Evolutionary conservation across 2,113 vertebrate genomes (phyloP).

Genomic region (Oenanthe oenanthe): DNA sequence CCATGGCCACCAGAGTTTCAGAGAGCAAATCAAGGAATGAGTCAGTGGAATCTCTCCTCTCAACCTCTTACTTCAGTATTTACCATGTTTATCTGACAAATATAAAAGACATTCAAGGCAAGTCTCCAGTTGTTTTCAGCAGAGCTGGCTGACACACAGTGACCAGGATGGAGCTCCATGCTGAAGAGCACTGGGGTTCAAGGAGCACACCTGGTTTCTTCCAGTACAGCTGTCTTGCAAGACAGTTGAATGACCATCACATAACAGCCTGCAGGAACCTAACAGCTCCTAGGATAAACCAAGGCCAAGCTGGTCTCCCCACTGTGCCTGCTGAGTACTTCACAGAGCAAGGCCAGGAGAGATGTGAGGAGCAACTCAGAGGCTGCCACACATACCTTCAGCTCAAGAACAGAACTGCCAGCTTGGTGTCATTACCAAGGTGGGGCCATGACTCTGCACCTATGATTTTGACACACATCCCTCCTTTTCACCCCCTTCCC

Average conservation of each 20-base stretch:
- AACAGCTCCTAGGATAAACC: background rate
- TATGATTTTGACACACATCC: background rate
- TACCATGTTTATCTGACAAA: background rate
- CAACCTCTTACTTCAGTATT: background rate
- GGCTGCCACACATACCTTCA: background rate
- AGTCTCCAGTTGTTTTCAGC: background rate
- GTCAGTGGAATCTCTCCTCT: background rate
- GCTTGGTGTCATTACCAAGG: background rate
- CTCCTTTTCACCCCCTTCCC: background rate
- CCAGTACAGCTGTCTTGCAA: background rate
- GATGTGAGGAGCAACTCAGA: background rate
- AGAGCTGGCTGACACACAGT: background rate
- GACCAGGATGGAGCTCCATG: background rate
- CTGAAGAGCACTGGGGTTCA: background rate
- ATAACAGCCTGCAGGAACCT: background rate
- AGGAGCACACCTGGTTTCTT: background rate
- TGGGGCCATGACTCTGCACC: background rate
- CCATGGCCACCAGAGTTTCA: background rate
- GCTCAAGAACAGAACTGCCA: background rate
- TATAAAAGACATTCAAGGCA: background rate
- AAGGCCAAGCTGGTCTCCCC: background rate
- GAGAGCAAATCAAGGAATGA: background rate
- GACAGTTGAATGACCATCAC: background rate
- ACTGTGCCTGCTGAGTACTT: background rate
- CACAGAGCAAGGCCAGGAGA: background rate